A percentile compares a stretch with the other conserved stretches of the same genome.
These are phyloP conservation scores for Sinodicranocentrus sp. DNA, from an alignment of 2,888 invertebrate genomes.

Conservation along the genomic window DNA sequence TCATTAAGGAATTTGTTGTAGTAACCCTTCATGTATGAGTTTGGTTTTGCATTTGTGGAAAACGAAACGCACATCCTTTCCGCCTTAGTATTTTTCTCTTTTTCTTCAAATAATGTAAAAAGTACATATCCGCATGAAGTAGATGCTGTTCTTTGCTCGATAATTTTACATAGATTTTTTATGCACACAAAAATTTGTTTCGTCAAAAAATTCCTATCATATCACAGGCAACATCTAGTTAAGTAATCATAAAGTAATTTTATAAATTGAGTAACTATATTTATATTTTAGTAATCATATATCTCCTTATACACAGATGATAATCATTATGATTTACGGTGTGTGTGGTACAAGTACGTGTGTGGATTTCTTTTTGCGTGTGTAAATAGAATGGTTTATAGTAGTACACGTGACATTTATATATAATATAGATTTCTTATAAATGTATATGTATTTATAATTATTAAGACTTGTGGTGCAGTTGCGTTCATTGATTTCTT, in stretches of 20 bases:
- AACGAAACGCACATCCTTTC: constrained; percentile 38
- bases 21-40: constrained; percentile 22
- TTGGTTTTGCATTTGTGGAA: constrained; percentile 49
- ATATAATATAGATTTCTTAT: neutral
- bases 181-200: constrained; percentile 11
- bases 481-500: constrained; percentile 20
- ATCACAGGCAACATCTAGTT: constrained; percentile 66
- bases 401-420: neutral
- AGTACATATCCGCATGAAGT: neutral
- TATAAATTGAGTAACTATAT: constrained; percentile 13
- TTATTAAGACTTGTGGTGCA: constrained; percentile 28
- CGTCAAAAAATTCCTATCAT: constrained; percentile 60
- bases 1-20: constrained; percentile 33
- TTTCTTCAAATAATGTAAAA: neutral
- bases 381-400: neutral
- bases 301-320: neutral
- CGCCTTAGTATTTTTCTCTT: neutral
- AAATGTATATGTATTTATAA: neutral
- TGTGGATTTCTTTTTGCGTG: constrained; percentile 32
- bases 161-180: too few species aligned
- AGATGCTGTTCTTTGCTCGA: neutral
- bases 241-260: constrained; percentile 42
- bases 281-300: constrained; percentile 24
- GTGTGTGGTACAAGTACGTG: constrained; percentile 27
- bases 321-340: constrained; percentile 12